Base-by-base conservation (phyloP, 1,140 invertebrate genomes). In the Pygmarrhopalites habei region DNA sequence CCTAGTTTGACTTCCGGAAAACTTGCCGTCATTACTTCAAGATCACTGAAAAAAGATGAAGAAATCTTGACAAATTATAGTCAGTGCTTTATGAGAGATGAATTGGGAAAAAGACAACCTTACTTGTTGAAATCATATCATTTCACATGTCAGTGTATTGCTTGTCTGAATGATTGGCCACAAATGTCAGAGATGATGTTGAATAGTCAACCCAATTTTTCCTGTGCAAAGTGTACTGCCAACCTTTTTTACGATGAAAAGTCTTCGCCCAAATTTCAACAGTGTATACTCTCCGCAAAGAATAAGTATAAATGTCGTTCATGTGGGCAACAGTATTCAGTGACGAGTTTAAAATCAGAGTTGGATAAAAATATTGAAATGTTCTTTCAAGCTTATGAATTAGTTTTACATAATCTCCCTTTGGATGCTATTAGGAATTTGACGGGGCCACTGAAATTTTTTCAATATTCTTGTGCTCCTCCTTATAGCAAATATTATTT, bases 81-180 rank as follows among this genome's bases (percentile, higher is more conserved):
- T 19, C 1, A 56, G 21, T 23, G 43, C 17, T 67, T 65, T 28
- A 26, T 55, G 23, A 47, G 35, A 0, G 66, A 70, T 49, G 30
- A 44, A 2, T 17, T 57, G 21, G 29, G 49, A 3, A 53, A 65
- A 35, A 29, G 69, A 2, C 19, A 23, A 23, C 29, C 58, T 3
- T 67, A 70, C 56, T 58, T 70, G 49, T 2, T 46, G 19, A 28
- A 62, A 17, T 65, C 55, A 10, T 70, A 70, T 43, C 28, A 63
- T 35, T 70, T 70, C 25, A 23, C 14, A 2, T 70, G 69, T 35
- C 17, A 46, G 4, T 70, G 69, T n/a, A 46, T 58, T 15, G 60
- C 69, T 7, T 70, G 66, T 32, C 19, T 17, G 14, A 3, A 53
- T 14, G 57, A 67, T 14, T 70, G 69, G 69, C 63, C 65, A 5